phyloP scores from a whole-genome alignment of 1,140 invertebrate genomes.

The Anagrus nilaparvatae region DNA sequence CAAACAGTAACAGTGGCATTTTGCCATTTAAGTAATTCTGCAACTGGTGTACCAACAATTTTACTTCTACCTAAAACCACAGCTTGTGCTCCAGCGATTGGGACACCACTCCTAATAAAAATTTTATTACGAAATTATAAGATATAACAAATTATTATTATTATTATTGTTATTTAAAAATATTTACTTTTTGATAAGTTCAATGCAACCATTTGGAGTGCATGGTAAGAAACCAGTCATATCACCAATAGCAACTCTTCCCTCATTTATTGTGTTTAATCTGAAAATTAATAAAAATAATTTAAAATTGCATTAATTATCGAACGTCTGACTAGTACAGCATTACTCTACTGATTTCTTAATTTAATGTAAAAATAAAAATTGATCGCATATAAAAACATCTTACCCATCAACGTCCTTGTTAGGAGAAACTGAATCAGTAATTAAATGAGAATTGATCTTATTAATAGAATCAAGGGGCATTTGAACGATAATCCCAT shows the following conservation, averaged over 20 bases:
- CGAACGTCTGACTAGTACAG: too few relatives aligned
- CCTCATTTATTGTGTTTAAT: conserved; percentile 84
- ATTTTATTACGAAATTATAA: background rate
- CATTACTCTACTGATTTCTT: too few relatives aligned
- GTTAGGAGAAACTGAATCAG: conserved; percentile 70
- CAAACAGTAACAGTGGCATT: conserved; percentile 95
- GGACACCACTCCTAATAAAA: conserved; percentile 52
- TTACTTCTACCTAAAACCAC: conserved; percentile 95
- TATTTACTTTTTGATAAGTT: conserved; percentile 69
- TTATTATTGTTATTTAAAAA: background rate
- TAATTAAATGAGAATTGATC: conserved; percentile 80
- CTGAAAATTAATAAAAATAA: conserved; percentile 40
- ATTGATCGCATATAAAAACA: too few relatives aligned
- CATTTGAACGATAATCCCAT: conserved; percentile 97
- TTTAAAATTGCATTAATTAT: background rate
- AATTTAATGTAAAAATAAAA: too few relatives aligned
- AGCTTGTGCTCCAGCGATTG: conserved; percentile 74
- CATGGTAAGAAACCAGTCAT: conserved; percentile 82
- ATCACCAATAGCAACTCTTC: conserved; percentile 75
- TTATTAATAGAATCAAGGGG: conserved; percentile 73
- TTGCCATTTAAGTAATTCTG: conserved; percentile 92
- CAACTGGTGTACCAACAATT: conserved; percentile 92
- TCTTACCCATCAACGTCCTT: conserved; percentile 93
- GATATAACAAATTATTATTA: background rate
- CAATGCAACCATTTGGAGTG: conserved; percentile 86